Evolutionary conservation across 2,797 vertebrate species (phyloP), one percentile per base, ranked within the genome.

Genomic region (Trichosurus vulpecula): DNA sequence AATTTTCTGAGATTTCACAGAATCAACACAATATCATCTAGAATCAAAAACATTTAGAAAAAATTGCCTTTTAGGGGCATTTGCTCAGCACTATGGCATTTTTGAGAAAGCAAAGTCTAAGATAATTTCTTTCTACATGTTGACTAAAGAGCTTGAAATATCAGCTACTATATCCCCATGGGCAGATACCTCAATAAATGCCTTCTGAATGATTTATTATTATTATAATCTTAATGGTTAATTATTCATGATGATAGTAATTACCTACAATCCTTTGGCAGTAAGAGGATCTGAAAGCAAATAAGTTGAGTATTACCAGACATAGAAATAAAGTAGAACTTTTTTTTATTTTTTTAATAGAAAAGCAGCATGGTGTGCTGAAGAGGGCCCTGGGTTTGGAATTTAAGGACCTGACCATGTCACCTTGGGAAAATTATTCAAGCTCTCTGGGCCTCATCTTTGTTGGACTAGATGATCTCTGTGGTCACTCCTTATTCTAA

Each of bases 201-300:
- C 54, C 41, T 96, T 95, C 94, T 41, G 53, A 12, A 30, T 91
- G 53, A 95, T 93, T 96, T 97, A 95, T 96, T 94, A 11, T 95
- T 96, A 95, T 92, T 95, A 16, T 90, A 94, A 35, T 94, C 94
- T 51, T 95, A 97, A 95, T 93, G 27, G 95, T 91, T 91, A 56
- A 61, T 95, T 97, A 92, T 94, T 54, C 93, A 93, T 57, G 89
- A 2, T 57, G 74, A 2, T 51, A 93, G 66, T 93, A 95, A 91
- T 94, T 94, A 91, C 52, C 35, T 93, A 95, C 3, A 90, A 81
- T 27, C 52, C 97, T 94, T 95, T 93, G 53, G 27, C 87, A 95
- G 54, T 96, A 96, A 94, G 47, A 30, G 13, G 30, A 10, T 52
- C 53, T 92, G 11, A 52, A 96, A 81, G 92, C 91, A 91, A 92